Evolutionary conservation across 2,113 vertebrate species (phyloP), one percentile per base, ranked within the genome.

Genomic region (Sphaerodactylus townsendi): DNA sequence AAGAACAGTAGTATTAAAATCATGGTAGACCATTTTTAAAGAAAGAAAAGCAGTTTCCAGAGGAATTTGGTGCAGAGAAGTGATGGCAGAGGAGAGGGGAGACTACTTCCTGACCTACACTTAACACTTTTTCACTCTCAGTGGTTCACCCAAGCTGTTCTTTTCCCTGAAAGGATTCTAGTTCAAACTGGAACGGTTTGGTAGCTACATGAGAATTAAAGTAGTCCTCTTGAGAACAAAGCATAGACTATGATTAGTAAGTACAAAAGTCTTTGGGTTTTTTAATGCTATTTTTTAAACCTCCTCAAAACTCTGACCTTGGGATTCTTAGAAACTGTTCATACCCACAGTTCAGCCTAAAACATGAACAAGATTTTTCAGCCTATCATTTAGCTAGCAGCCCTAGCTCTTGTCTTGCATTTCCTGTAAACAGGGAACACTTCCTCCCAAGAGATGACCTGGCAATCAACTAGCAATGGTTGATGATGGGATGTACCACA

Each of bases 381-480:
- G 77, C 80, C 53, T 50, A 74, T 64, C 0, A 77, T 88, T 89
- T 56, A 64, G 80, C 74, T 88, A 79, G 56, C 82, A 86, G 80
- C 90, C 82, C 85, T 3, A 0, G 91, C 91, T 92, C 96, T 96
- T 93, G 94, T 96, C 96, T 94, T 93, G 97, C 97, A 98, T 98
- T 98, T 99, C 98, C 98, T 97, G 97, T 98, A 98, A 99, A 99
- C 97, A 98, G 91, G 85, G 95, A 96, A 92, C 93, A 78, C 93
- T 97, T 99, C 97, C 97, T 97, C 97, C 95, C 96, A 70, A 90
- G 96, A 96, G 97, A 96, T 96, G 97, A 96, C 96, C 97, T 97
- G 96, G 96, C 95, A 97, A 96, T 96, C 96, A 96, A 94, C 96
- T 95, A 93, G 93, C 35, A n/a, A 90, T 74, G 90, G 89, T 91